A percentile compares a stretch with the other conserved stretches of the same genome.
Evolutionary conservation across 2,797 vertebrate genomes (phyloP).

Genomic region (Crax fasciolata): DNA sequence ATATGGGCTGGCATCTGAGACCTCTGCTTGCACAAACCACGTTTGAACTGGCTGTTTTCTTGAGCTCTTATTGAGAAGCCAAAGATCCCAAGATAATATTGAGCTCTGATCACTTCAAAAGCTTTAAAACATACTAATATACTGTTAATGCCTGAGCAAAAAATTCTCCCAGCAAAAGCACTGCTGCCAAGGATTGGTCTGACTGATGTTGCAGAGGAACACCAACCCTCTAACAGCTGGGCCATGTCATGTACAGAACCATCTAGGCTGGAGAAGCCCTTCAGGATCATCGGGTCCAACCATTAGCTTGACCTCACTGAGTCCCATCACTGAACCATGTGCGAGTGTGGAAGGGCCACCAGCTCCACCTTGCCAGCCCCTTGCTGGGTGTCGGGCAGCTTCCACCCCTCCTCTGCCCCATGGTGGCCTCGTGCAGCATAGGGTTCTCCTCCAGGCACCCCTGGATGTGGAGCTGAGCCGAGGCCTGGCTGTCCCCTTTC

Average conservation of each 20-base stretch:
- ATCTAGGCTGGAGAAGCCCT: neutral
- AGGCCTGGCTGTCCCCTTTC: neutral
- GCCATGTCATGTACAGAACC: neutral
- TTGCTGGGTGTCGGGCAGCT: neutral
- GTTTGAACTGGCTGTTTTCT: neutral
- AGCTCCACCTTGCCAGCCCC: neutral
- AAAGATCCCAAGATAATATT: neutral
- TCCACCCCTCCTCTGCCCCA: neutral
- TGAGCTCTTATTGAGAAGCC: neutral
- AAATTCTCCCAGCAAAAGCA: neutral
- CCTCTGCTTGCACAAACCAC: neutral
- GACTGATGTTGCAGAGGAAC: neutral
- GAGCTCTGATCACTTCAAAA: neutral
- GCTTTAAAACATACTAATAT: neutral
- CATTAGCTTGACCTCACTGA: neutral
- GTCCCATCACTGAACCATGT: neutral
- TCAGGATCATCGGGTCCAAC: neutral
- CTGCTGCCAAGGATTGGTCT: neutral
- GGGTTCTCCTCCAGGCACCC: neutral
- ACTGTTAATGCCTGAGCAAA: neutral
- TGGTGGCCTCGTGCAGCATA: neutral
- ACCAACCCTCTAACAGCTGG: neutral
- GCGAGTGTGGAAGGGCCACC: accelerated
- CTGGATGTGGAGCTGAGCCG: neutral
- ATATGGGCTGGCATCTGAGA: neutral